These are phyloP conservation scores for Naja naja DNA, from an alignment of 2,113 vertebrate species.

Conservation along the genomic window DNA sequence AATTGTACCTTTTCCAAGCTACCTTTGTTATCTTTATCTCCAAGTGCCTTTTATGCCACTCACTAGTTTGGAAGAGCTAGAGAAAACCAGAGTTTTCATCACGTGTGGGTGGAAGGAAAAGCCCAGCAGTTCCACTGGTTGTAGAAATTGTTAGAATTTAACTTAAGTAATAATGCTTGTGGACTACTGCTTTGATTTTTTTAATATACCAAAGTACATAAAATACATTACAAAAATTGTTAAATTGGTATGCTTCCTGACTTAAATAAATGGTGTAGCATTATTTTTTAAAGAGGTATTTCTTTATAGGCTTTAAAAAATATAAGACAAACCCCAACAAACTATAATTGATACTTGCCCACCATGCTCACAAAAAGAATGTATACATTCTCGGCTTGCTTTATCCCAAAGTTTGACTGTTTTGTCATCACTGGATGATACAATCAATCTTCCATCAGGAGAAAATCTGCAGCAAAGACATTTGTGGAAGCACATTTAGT, in stretches of 20 bases:
- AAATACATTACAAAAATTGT: not conserved
- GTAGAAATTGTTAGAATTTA: not conserved
- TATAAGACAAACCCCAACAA: not conserved
- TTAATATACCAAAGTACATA: not conserved
- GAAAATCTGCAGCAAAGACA: slow-evolving; percentile 80
- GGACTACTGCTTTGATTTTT: not conserved
- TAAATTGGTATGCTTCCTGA: not conserved
- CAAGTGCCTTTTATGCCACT: not conserved
- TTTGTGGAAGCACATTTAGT: not conserved
- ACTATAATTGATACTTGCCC: slow-evolving; percentile 74
- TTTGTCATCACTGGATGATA: slow-evolving; percentile 93
- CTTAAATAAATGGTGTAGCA: not conserved
- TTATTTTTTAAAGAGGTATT: not conserved
- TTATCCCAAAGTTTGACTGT: slow-evolving; percentile 96
- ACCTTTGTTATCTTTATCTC: not conserved
- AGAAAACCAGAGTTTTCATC: not conserved
- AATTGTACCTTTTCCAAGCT: not conserved
- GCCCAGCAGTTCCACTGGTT: not conserved
- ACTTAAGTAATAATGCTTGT: no score
- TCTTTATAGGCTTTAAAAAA: not conserved
- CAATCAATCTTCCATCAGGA: slow-evolving; percentile 89
- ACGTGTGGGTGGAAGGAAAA: not conserved
- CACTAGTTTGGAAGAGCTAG: not conserved
- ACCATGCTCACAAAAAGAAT: slow-evolving; percentile 91
- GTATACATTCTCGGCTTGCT: slow-evolving; percentile 88